Evolutionary conservation across 1,140 invertebrate genomes (phyloP).

Genomic region (Batillaria attramentaria): DNA sequence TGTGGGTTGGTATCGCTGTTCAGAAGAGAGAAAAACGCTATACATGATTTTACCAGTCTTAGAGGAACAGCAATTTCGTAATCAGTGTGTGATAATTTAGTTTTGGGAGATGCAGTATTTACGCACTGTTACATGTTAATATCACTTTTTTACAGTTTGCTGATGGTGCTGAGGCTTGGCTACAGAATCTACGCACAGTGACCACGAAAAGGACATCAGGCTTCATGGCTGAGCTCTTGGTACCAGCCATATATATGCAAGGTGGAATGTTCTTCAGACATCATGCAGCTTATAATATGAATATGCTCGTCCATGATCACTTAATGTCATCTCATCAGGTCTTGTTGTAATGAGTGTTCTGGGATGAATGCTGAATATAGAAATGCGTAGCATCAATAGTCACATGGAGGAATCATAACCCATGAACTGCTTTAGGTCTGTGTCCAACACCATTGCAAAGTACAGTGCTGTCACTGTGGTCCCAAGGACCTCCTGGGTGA

Average conservation of each 20-base stretch:
- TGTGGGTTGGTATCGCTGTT: not conserved
- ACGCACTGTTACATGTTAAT: not conserved
- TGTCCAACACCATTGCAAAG: no score
- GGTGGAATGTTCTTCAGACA: no score
- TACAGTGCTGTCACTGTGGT: no score
- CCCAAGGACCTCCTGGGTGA: no score
- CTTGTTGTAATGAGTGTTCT: not conserved
- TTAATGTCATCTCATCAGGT: no score
- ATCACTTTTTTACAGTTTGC: slow-evolving; percentile 36
- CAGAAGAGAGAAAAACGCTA: not conserved
- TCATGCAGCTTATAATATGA: no score
- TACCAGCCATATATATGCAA: no score
- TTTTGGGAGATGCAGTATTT: not conserved
- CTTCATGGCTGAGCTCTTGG: no score
- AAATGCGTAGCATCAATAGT: no score
- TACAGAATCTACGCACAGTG: slow-evolving; percentile 34
- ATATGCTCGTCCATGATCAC: no score
- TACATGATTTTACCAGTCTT: not conserved
- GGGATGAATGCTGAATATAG: not conserved
- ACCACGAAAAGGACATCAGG: not conserved
- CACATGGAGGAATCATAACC: no score
- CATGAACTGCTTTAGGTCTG: no score
- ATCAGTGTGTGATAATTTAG: slow-evolving; percentile 24
- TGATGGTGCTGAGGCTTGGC: slow-evolving; percentile 38
- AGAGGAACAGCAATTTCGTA: not conserved